Evolutionary conservation across 2,888 invertebrate genomes (phyloP), one percentile per base, ranked within the genome.

Genomic region (Amphipyra tragopoginis): DNA sequence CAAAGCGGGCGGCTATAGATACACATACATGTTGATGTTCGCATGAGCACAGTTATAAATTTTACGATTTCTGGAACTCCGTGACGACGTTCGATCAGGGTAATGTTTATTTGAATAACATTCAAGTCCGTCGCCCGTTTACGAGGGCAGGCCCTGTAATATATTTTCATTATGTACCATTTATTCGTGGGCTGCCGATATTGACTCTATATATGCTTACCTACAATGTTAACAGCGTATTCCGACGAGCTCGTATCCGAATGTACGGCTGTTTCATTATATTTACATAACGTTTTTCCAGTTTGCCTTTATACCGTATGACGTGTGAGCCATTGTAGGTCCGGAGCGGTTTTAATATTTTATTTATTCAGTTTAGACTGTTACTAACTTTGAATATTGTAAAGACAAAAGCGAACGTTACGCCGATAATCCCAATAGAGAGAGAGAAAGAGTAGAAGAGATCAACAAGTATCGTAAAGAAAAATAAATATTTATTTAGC

Each of bases 121-220:
- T 89, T 86, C 84, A 85, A 81, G 84, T 85, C 73, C 78, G 80
- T 84, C 84, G 84, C 83, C 85, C 90, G 87, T 90, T 91, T 90
- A 90, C 86, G 90, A 89, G 84, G 87, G 79, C 86, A 85, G 81
- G 75, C 81, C 81, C 84, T 81, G 86, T 88, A 89, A 90, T 92
- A 90, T 92, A 91, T 92, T 91, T 90, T 90, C 91, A 92, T 92
- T 91, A 91, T 90, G 89, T 90, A 85, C 88, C 87, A 89, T 92
- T 92, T 92, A 89, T 90, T 88, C 86, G 86, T 82, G 83, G 88
- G 81, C 83, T 88, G 81, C 84, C 86, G 87, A 89, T 90, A 91
- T 89, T 86, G 85, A 87, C 85, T 90, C 86, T 90, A 87, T 88
- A 89, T 88, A 86, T 85, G 87, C 85, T 87, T 90, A 89, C 90